Evolutionary conservation across 2,888 invertebrate genomes (phyloP), one percentile per base, ranked within the genome.

Genomic region (Drosophila subsilvestris): DNA sequence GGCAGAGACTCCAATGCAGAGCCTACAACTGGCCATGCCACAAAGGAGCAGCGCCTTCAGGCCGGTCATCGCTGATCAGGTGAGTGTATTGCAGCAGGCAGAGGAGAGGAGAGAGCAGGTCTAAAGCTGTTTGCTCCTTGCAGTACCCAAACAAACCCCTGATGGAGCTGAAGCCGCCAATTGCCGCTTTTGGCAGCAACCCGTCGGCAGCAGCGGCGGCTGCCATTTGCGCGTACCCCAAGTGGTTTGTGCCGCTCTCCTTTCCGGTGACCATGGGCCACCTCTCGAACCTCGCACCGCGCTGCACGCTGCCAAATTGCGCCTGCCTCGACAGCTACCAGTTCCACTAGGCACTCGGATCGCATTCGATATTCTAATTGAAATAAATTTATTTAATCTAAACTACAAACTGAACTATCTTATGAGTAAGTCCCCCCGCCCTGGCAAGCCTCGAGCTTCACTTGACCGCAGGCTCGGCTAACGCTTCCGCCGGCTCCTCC

Each of bases 261-360:
- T 91, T 92, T 76, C 92, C 92, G 9, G 89, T 92, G 0, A 91
- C 91, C 54, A 91, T 92, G 90, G 91, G 81, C 86, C 93, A 76
- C 88, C 93, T 53, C 78, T 92, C 78, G 90, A 92, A 80, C 89
- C 90, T 70, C 91, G 93, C 94, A 0, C 93, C 91, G 66, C 93
- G 66, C 90, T 93, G 63, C 91, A 91, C 83, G 91, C 92, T 22
- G 92, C 93, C 56, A 91, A 93, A 92, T 65, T 92, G 92, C 79
- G 82, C 85, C 32, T 91, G 91, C 67, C 72, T 91, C 80, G 90
- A 90, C 44, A 86, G 82, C 71, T 91, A 90, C 74, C 91, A 91
- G 48, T 90, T 91, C 18, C 86, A 84, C 29, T 84, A 56, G 61
- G 17, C 84, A 86, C 29, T 83, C 54, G 61, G 56, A 47, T 14